Evolutionary conservation across 2,888 invertebrate species (phyloP).

Genomic region (Cryptophagus acutangulus): DNA sequence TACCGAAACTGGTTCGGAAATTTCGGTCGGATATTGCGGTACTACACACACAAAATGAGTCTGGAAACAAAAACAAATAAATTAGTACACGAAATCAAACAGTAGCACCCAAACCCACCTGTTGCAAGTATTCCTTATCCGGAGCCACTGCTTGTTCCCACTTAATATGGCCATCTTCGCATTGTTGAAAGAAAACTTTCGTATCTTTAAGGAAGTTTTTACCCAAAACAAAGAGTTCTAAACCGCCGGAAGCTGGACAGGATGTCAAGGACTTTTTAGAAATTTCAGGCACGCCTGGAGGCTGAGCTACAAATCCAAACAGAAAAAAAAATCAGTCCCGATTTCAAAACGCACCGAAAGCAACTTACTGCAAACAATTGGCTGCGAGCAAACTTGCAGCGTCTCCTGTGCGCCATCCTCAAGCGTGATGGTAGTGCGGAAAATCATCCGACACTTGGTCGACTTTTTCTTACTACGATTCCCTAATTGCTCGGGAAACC

Average conservation of each 20-base stretch:
- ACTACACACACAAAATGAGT: slow-evolving; percentile 84
- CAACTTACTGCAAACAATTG: slow-evolving; percentile 86
- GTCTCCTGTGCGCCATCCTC: slow-evolving; percentile 76
- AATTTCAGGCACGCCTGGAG: slow-evolving; percentile 87
- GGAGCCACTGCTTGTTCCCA: slow-evolving; percentile 83
- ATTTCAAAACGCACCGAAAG: background rate
- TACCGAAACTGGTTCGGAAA: slow-evolving; percentile 66
- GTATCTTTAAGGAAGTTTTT: slow-evolving; percentile 92
- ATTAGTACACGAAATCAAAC: slow-evolving; percentile 3
- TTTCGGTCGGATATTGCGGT: slow-evolving; percentile 69
- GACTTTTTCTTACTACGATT: slow-evolving; percentile 88
- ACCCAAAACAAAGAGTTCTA: slow-evolving; percentile 82
- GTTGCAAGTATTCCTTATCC: slow-evolving; percentile 84
- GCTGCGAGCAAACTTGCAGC: slow-evolving; percentile 82
- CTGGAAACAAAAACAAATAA: slow-evolving; percentile 48
- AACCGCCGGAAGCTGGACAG: slow-evolving; percentile 72
- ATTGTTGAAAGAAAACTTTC: slow-evolving; percentile 69
- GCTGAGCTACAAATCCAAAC: slow-evolving; percentile 64
- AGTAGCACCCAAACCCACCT: slow-evolving; percentile 50
- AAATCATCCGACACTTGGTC: slow-evolving; percentile 91
- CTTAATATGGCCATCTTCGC: slow-evolving; percentile 52
- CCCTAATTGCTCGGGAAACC: slow-evolving; percentile 78
- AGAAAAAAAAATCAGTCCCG: background rate
- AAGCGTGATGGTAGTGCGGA: slow-evolving; percentile 76
- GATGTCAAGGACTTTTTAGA: slow-evolving; percentile 82